Percentiles rank a stretch among this genome's conserved stretches.
These are phyloP conservation scores for Bembecia ichneumoniformis DNA, from an alignment of 2,888 invertebrate species.

Conservation along the genomic window DNA sequence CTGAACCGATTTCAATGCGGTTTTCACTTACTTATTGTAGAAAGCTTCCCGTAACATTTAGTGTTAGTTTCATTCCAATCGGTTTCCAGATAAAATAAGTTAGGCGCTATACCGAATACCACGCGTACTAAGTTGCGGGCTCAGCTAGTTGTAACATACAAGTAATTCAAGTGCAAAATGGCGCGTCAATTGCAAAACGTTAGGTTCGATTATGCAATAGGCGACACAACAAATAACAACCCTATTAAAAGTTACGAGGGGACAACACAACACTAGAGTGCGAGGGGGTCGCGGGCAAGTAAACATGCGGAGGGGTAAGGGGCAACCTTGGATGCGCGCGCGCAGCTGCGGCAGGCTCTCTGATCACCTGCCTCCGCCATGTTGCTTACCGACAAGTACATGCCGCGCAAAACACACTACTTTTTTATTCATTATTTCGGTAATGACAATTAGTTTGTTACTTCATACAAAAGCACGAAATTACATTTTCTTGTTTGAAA, in stretches of 20 bases:
- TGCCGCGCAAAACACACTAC: constrained; percentile 24
- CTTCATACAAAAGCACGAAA: background rate
- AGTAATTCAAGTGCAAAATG: background rate
- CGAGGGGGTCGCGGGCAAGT: constrained; percentile 1
- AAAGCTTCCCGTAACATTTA: too few species aligned
- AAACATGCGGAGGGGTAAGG: constrained; percentile 9
- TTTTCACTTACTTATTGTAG: too few species aligned
- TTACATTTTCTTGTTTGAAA: background rate
- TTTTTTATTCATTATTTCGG: constrained; percentile 14
- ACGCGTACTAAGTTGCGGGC: too few species aligned
- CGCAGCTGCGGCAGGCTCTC: constrained; percentile 48
- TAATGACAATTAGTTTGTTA: constrained; percentile 2
- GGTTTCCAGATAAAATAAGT: too few species aligned
- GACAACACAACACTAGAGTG: background rate
- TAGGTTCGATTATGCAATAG: background rate
- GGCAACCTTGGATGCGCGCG: constrained; percentile 52
- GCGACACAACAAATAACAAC: background rate
- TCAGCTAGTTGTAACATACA: too few species aligned
- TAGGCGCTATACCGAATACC: too few species aligned
- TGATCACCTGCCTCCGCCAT: constrained; percentile 61
- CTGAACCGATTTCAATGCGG: too few species aligned
- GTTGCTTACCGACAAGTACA: constrained; percentile 51
- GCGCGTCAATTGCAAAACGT: background rate
- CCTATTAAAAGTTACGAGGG: background rate
- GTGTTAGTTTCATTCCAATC: too few species aligned